These are phyloP conservation scores for Galbula dea DNA, from an alignment of 2,113 vertebrate species.

Conservation along the genomic window DNA sequence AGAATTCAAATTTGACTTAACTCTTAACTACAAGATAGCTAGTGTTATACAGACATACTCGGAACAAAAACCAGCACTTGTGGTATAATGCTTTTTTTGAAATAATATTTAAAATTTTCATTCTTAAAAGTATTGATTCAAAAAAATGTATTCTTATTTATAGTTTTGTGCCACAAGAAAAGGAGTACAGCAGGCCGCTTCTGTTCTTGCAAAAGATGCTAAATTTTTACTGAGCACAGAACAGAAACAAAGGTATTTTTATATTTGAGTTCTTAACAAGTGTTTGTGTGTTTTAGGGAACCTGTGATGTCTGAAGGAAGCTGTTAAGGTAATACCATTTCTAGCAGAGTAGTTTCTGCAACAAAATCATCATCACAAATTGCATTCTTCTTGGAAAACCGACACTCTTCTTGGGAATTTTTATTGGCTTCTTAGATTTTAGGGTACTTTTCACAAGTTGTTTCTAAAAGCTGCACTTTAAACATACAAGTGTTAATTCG, in stretches of 20 bases:
- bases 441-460: neutral
- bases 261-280: neutral
- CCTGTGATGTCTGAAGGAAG: neutral
- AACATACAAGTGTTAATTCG: neutral
- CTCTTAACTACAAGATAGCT: constrained; percentile 94
- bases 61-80: constrained; percentile 90
- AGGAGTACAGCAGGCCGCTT: constrained; percentile 92
- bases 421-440: neutral
- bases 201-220: constrained; percentile 89
- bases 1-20: constrained; percentile 96
- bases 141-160: constrained; percentile 49
- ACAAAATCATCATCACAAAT: neutral
- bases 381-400: neutral
- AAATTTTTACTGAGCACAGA: constrained; percentile 86
- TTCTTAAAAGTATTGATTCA: constrained; percentile 6
- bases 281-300: neutral
- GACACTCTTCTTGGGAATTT: neutral
- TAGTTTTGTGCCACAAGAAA: constrained; percentile 98
- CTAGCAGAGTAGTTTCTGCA: neutral
- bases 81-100: constrained; percentile 75
- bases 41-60: constrained; percentile 92
- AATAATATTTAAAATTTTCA: neutral
- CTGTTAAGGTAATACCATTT: neutral
- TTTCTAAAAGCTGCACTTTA: neutral
- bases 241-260: constrained; percentile 88